Evolutionary conservation across 1,140 invertebrate species (phyloP), one percentile per base, ranked within the genome.

Genomic region (Thrips palmi): DNA sequence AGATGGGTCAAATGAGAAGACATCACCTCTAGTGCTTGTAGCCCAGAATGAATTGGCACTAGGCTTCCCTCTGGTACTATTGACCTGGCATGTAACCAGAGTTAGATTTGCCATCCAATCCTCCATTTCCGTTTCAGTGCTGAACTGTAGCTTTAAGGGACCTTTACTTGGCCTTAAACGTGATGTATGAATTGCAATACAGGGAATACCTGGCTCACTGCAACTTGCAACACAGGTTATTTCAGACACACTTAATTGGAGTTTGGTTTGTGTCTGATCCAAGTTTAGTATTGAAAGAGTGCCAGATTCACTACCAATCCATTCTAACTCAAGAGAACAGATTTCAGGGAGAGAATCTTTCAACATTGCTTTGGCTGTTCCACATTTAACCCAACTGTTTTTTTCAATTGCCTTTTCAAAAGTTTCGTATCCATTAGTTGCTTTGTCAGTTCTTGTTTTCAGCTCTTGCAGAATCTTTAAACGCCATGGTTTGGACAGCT

Each of bases 21-120:
- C 64, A 57, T 88, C 83, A 15, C 86, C 84, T 44, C 77, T 60
- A 28, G 67, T 67, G 15, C 77, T 82, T 4, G 80, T 70, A 8
- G 70, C 62, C 83, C 84, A 89, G 39, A 85, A 64, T 8, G 81
- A 70, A 52, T 71, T 68, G 40, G 64, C 54, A 20, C 69, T 69
- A 17, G 80, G 77, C 45, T 63, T 66, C 11, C 71, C 71, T 23
- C 7, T 8, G 12, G 12, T 27, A 27, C 12, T n/a, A n/a, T n/a
- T n/a, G n/a, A n/a, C n/a, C n/a, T n/a, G n/a, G n/a, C n/a, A n/a
- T n/a, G n/a, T n/a, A n/a, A n/a, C n/a, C n/a, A n/a, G n/a, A n/a
- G n/a, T 67, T 41, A 86, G 64, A 50, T 82, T 68, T 24, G 71
- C 69, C 32, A 85, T 67, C 84, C 84, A 89, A 52, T 88, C 83